Conservation (phyloP, 2,888 invertebrate species). For the Cetonia aurata region DNA sequence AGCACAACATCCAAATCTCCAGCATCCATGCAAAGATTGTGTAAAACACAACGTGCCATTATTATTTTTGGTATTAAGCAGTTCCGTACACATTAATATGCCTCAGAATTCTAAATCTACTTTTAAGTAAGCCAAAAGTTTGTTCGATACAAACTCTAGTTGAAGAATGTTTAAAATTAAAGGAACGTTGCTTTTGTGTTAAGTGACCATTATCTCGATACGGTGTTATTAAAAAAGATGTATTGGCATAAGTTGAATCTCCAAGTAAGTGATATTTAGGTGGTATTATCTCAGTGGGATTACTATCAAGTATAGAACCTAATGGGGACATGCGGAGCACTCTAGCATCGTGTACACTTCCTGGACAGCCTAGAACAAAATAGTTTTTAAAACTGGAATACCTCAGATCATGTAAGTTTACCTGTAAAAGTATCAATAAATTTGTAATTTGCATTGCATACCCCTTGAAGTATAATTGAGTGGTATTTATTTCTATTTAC, state of each 20-base stretch:
- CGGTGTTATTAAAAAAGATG: background rate
- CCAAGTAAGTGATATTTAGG: background rate
- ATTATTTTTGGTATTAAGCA: constrained; percentile 9
- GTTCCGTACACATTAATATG: background rate
- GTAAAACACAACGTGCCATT: background rate
- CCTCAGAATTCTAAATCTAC: background rate
- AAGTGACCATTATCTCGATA: background rate
- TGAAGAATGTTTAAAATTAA: constrained; percentile 4
- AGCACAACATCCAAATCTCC: background rate
- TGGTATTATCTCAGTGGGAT: background rate
- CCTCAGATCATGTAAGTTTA: background rate
- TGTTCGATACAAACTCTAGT: background rate
- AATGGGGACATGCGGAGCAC: background rate
- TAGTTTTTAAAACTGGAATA: background rate
- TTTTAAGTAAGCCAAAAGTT: background rate
- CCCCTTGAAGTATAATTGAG: constrained; percentile 12
- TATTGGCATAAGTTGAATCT: constrained; percentile 1
- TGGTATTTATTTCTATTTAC: constrained; percentile 10
- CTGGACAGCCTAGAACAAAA: background rate
- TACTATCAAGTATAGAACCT: background rate
- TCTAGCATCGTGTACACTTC: background rate
- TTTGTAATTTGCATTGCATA: constrained; percentile 4
- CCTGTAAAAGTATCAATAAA: background rate
- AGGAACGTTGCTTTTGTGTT: background rate
- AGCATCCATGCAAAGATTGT: background rate